Conservation (phyloP, 1,140 invertebrate genomes). For the Cotesia chilonis region DNA sequence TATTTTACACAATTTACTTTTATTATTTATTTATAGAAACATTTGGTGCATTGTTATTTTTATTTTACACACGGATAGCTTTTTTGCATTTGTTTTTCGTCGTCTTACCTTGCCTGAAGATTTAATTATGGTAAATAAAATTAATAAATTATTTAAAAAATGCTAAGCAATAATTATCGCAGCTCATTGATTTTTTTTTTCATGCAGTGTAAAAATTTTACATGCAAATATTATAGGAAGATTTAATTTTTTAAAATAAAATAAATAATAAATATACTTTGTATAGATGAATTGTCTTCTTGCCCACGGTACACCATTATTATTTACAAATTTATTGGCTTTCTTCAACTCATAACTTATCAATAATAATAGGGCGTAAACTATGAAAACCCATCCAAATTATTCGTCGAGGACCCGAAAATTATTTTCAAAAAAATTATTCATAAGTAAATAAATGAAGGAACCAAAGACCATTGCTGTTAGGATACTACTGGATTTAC, state of each 20-base stretch:
- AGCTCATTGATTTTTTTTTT: too few relatives aligned
- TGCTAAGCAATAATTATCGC: too few relatives aligned
- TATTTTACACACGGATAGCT: not conserved
- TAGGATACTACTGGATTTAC: conserved; percentile 55
- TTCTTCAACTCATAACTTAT: too few relatives aligned
- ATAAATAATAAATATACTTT: not conserved
- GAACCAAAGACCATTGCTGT: conserved; percentile 47
- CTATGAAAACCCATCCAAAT: too few relatives aligned
- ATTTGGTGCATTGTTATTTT: not conserved
- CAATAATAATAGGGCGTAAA: too few relatives aligned
- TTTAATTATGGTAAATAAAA: not conserved
- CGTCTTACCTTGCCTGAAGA: not conserved
- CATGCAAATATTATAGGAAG: too few relatives aligned
- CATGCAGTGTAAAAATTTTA: too few relatives aligned
- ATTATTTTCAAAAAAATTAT: too few relatives aligned
- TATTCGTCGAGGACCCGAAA: too few relatives aligned
- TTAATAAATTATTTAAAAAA: too few relatives aligned
- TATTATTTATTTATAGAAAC: not conserved
- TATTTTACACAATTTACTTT: conserved; percentile 25
- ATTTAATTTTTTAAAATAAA: too few relatives aligned
- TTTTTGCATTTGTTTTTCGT: not conserved
- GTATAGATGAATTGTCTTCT: not conserved
- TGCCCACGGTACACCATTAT: not conserved
- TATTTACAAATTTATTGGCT: not conserved
- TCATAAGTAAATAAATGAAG: conserved; percentile 33